Evolutionary conservation across 2,797 vertebrate genomes (phyloP).

Genomic region (Chrysolophus pictus): DNA sequence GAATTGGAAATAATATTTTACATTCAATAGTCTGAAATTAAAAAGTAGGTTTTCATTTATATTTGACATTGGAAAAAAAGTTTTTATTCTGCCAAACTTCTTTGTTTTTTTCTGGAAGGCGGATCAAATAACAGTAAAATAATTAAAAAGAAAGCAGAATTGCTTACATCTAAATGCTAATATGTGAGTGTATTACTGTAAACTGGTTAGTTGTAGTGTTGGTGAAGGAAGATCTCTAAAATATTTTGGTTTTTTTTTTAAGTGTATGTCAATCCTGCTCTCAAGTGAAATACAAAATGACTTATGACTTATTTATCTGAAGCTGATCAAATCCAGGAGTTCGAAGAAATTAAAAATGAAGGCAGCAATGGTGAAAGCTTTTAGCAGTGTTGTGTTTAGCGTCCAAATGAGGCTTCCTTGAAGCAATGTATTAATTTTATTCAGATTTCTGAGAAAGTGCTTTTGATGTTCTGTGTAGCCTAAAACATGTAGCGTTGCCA

Average conservation of each 20-base stretch:
- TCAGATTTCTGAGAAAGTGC: background rate
- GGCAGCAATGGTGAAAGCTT: background rate
- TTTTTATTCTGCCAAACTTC: background rate
- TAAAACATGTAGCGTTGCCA: background rate
- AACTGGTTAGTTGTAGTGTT: background rate
- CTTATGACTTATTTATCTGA: background rate
- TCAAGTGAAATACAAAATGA: background rate
- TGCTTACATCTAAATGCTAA: background rate
- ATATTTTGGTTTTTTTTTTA: background rate
- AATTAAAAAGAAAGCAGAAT: background rate
- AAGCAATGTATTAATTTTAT: background rate
- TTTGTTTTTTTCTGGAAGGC: background rate
- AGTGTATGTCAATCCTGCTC: background rate
- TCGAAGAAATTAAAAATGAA: background rate
- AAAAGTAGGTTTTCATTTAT: background rate
- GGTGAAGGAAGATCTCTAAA: background rate
- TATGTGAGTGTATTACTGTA: background rate
- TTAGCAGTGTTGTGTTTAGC: background rate
- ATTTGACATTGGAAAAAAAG: background rate
- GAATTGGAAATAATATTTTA: background rate
- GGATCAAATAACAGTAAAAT: background rate
- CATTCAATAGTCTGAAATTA: background rate
- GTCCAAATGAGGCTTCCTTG: background rate
- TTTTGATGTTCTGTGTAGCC: background rate
- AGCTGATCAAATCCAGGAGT: background rate